A percentile compares a stretch with the other conserved stretches of the same genome.
phyloP scores from a whole-genome alignment of 2,797 vertebrate genomes.

The Buphagus erythrorhynchus region DNA sequence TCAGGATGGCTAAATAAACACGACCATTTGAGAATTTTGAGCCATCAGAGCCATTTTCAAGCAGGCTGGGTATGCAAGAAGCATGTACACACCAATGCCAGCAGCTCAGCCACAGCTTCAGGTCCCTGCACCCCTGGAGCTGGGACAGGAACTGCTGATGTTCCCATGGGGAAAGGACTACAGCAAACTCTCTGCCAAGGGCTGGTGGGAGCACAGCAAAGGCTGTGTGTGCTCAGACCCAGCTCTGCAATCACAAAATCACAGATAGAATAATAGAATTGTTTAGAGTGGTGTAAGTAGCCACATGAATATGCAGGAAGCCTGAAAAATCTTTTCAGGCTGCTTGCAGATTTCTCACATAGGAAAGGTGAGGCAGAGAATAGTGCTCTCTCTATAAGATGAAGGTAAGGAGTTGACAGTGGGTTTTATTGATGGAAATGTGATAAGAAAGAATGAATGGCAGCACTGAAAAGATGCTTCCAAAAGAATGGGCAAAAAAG shows the following conservation, averaged over 20 bases:
- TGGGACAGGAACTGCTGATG: background rate
- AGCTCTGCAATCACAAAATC: background rate
- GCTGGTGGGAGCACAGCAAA: background rate
- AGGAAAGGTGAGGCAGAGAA: background rate
- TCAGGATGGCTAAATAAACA: background rate
- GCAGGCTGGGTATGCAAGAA: background rate
- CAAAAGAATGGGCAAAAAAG: background rate
- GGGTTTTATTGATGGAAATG: background rate
- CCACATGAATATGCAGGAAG: background rate
- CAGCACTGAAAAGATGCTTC: background rate
- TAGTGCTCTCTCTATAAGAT: background rate
- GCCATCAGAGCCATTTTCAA: background rate
- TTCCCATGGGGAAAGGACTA: background rate
- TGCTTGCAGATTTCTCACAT: background rate
- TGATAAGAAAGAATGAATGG: background rate
- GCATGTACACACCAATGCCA: accelerated
- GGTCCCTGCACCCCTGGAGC: background rate
- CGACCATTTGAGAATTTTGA: background rate
- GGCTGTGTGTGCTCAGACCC: background rate
- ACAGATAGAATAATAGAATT: background rate
- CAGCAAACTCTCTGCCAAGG: background rate
- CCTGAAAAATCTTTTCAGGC: background rate
- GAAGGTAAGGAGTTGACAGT: background rate
- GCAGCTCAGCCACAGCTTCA: background rate
- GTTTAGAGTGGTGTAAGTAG: background rate